phyloP scores from a whole-genome alignment of 2,797 vertebrate species.

The Sciurus vulgaris region DNA sequence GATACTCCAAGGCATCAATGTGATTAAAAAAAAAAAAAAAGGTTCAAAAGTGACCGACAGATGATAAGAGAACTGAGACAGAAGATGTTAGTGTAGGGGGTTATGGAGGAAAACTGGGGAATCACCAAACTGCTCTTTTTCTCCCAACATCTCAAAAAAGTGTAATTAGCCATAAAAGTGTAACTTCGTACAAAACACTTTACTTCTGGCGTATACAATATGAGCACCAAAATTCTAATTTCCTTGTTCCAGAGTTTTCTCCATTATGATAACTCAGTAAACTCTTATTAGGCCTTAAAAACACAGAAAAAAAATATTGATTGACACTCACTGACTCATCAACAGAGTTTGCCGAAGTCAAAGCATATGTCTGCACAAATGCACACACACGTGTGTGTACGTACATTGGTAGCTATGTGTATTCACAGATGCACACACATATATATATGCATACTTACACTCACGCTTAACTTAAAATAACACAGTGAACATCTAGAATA shows the following conservation, averaged over 20 bases:
- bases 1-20: background rate
- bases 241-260: background rate
- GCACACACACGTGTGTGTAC: background rate
- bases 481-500: background rate
- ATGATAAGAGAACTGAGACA: background rate
- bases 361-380: background rate
- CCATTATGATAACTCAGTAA: background rate
- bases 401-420: background rate
- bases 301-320: background rate
- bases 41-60: background rate
- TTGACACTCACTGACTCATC: background rate
- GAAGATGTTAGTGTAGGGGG: accelerated
- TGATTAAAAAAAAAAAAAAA: background rate
- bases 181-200: background rate
- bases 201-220: background rate
- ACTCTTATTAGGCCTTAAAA: slow-evolving; percentile 28
- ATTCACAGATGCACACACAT: background rate
- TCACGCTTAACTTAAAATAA: background rate
- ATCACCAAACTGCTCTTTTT: no score
- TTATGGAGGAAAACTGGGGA: background rate
- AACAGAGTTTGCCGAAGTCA: background rate
- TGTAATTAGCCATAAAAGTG: background rate
- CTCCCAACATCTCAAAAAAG: background rate
- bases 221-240: background rate
- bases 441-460: background rate